Evolutionary conservation across 2,888 invertebrate genomes (phyloP).

Genomic region (Urechis unicinctus): DNA sequence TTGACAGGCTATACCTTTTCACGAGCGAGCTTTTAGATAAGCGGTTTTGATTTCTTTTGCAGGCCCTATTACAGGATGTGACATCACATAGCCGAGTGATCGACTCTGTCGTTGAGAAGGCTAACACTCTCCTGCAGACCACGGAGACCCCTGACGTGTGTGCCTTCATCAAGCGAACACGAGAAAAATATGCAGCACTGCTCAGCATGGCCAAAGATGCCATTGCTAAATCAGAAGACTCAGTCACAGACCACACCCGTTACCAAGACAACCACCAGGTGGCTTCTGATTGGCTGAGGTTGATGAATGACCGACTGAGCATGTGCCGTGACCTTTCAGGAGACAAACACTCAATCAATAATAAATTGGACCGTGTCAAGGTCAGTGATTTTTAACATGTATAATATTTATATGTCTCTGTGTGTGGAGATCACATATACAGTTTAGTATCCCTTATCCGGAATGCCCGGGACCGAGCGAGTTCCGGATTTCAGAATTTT

Average conservation of each 20-base stretch:
- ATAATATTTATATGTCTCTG: neutral
- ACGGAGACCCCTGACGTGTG: constrained; percentile 52
- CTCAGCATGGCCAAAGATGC: constrained; percentile 28
- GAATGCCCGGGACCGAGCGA: too few species aligned
- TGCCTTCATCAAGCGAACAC: constrained; percentile 32
- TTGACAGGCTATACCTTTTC: too few species aligned
- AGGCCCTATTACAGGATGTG: constrained; percentile 80
- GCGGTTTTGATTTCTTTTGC: constrained; percentile 8
- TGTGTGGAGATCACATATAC: too few species aligned
- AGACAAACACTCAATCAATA: constrained; percentile 58
- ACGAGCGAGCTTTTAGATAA: too few species aligned
- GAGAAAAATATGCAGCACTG: constrained; percentile 34
- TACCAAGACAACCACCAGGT: constrained; percentile 77
- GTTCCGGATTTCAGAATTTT: too few species aligned
- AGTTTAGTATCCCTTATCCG: too few species aligned
- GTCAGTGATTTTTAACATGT: constrained; percentile 23
- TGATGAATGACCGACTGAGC: constrained; percentile 71
- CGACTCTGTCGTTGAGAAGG: constrained; percentile 84
- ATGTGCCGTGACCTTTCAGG: constrained; percentile 79
- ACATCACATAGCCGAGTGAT: constrained; percentile 80
- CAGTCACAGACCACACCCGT: constrained; percentile 79
- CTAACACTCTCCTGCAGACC: constrained; percentile 64
- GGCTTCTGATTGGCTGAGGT: constrained; percentile 76
- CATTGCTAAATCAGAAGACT: constrained; percentile 58
- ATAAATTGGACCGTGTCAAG: constrained; percentile 48